A percentile compares a stretch with the other conserved stretches of the same genome.
Conservation (phyloP, 2,113 vertebrate genomes). For the Coturnix japonica region DNA sequence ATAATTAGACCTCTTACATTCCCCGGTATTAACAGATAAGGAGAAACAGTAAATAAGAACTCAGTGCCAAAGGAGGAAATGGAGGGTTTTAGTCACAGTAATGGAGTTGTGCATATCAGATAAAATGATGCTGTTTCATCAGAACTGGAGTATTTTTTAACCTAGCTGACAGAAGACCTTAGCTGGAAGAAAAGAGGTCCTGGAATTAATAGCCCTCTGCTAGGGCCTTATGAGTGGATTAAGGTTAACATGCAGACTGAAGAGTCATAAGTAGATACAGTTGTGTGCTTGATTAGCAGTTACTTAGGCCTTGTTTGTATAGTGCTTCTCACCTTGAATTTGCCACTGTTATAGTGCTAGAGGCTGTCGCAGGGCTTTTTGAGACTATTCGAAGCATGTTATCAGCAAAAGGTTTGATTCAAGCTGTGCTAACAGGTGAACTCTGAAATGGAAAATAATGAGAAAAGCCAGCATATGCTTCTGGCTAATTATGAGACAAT, state of each 20-base stretch:
- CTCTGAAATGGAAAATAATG: background rate
- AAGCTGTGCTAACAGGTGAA: background rate
- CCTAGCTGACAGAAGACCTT: background rate
- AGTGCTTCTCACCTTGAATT: constrained; percentile 4
- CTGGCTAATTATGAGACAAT: background rate
- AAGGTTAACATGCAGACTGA: constrained; percentile 46
- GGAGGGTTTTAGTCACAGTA: background rate
- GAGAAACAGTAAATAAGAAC: background rate
- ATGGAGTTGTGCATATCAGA: background rate
- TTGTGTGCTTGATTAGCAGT: constrained; percentile 28
- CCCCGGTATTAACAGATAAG: background rate
- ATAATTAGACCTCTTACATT: background rate
- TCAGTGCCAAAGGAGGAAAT: background rate
- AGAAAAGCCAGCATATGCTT: background rate
- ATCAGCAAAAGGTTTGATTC: background rate
- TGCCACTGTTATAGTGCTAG: background rate
- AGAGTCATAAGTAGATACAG: background rate
- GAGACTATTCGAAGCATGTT: background rate
- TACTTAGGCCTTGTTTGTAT: constrained; percentile 30
- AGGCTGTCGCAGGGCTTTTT: background rate
- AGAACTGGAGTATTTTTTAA: background rate
- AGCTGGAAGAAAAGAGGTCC: background rate
- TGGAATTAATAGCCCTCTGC: constrained; percentile 30
- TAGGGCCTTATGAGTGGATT: constrained; percentile 38
- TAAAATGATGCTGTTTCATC: background rate